Evolutionary conservation across 2,113 vertebrate genomes (phyloP), one percentile per base, ranked within the genome.

Genomic region (Rhadina sibilatrix): DNA sequence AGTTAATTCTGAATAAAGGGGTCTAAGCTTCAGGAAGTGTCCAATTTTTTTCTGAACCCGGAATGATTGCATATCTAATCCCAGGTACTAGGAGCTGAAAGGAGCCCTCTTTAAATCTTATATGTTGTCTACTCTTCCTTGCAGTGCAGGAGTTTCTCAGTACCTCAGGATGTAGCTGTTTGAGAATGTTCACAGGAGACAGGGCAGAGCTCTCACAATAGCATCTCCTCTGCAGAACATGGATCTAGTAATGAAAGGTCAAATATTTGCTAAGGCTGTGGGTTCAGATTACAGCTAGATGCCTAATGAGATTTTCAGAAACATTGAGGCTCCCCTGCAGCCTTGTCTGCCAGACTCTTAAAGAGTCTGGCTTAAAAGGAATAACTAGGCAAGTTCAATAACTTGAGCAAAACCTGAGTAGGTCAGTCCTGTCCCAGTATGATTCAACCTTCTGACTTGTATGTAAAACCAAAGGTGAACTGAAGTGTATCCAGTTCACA

Each of bases 221-320:
- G 37, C 42, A 75, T 89, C 86, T 92, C 47, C 40, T 71, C 40
- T 87, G 77, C 61, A 72, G 57, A 87, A 60, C 2, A 1, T 27
- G n/a, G 0, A 3, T 89, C 74, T 79, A 60, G 46, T 68, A 93
- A 79, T 61, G 59, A 83, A 90, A 94, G 91, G 89, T 84, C 83
- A 93, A 89, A 75, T 71, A 87, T 46, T 57, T 89, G 80, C 78
- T 83, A 78, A 94, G 35, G 50, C 72, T 64, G 69, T 9, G 44
- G 72, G 60, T 90, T 92, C 7, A 9, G 15, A n/a, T 83, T 91
- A 54, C 86, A 75, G 52, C 21, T 83, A 68, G 64, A 65, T 95
- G 56, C 68, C 40, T 96, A 83, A 89, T 88, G 83, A 94, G 83
- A 64, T 77, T 87, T 93, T 94, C 88, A 88, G 92, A 86, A 96